Percentiles rank a stretch among this genome's conserved stretches.
These are phyloP conservation scores for Tinea pellionella DNA, from an alignment of 2,888 invertebrate species.

Conservation along the genomic window DNA sequence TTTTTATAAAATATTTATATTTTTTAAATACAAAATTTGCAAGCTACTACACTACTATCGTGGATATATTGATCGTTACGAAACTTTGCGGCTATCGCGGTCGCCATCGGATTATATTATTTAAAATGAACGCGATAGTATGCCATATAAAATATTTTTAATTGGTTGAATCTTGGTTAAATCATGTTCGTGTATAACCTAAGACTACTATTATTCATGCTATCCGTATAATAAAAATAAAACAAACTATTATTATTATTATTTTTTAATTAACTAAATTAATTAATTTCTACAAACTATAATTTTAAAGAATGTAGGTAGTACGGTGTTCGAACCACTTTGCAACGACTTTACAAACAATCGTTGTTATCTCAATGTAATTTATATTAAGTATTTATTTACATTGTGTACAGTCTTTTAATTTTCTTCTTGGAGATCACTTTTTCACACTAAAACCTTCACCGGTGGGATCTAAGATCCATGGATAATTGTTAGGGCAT, in stretches of 20 bases:
- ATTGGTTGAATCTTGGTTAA: no score
- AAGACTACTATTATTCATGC: no score
- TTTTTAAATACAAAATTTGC: no score
- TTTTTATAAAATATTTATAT: no score
- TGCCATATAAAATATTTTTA: no score
- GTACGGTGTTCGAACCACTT: neutral
- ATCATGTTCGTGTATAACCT: no score
- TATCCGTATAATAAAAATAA: neutral
- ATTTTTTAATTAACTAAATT: constrained; percentile 17
- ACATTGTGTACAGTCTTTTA: constrained; percentile 66
- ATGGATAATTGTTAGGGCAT: constrained; percentile 95
- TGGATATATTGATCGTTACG: no score
- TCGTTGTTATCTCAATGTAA: constrained; percentile 11
- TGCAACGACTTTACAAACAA: neutral
- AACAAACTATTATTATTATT: constrained; percentile 15
- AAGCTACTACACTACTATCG: no score
- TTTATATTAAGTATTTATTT: constrained; percentile 34
- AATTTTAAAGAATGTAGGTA: neutral
- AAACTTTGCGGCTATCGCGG: no score
- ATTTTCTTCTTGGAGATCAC: constrained; percentile 68
- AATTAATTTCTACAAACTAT: constrained; percentile 14
- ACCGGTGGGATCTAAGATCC: constrained; percentile 94
- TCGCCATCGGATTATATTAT: no score
- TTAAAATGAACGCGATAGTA: no score
- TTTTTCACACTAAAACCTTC: constrained; percentile 90